Base-by-base conservation (phyloP, 1,140 invertebrate genomes). In the Drosophila watanabei region DNA sequence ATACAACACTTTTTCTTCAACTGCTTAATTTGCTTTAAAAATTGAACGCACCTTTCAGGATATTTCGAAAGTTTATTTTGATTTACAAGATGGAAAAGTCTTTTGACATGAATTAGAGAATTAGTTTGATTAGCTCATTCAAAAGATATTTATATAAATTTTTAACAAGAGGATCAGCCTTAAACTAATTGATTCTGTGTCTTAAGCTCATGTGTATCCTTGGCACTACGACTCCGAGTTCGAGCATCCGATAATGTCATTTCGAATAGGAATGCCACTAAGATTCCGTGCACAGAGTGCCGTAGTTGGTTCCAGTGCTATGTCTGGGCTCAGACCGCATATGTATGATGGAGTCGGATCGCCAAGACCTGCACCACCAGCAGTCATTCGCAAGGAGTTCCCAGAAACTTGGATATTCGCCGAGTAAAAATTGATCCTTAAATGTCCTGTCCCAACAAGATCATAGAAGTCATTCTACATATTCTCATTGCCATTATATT, bases 351-450 rank as follows among this genome's bases (percentile, higher is more conserved):
- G n/a, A 18, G n/a, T 4, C 35, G 14, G 9, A 35, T 7, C 18
- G 4, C 3, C 10, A 24, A 5, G 14, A 28, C 14, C 35, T 7
- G 1, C 10, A 33, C 11, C 30, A 33, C 63, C 37, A 39, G 2
- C 58, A 39, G 45, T 37, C 35, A 54, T 82, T 49, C 83, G 87
- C 18, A 57, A 82, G 72, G 65, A 82, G 56, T 87, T 91, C 51
- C 45, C 72, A 43, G 87, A 91, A 72, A 77, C 68, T 51, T 91
- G 80, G 80, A 79, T 91, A 33, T 82, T 76, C 72, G 28, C 66
- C 37, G 59, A 77, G 62, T 65, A 64, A 64, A 43, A 13, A 8
- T 30, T 24, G 14, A 13, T 41, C 3, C 11, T 28, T 24, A 10
- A 33, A 39, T 60, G 56, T 30, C 28, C 28, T 24, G 62, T 43